phyloP scores from a whole-genome alignment of 2,113 vertebrate species.

The Tupaia chinensis region DNA sequence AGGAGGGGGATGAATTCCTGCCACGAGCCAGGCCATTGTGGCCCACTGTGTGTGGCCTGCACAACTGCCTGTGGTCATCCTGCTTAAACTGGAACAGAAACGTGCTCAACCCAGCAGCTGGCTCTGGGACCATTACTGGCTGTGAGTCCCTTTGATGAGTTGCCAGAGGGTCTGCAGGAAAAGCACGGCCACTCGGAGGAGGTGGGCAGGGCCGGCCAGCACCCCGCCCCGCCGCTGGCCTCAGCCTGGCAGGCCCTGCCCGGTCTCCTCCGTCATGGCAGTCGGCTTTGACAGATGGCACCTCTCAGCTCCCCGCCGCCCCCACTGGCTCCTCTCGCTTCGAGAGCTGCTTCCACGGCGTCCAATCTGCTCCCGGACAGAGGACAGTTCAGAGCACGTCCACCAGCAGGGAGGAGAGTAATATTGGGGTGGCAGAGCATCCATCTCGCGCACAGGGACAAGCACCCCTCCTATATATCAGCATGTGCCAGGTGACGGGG shows the following conservation, averaged over 20 bases:
- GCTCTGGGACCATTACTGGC: neutral
- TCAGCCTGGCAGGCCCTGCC: neutral
- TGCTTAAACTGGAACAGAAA: neutral
- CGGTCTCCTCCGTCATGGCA: neutral
- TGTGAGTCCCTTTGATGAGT: neutral
- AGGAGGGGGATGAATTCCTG: neutral
- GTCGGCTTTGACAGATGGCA: neutral
- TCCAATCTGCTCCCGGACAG: neutral
- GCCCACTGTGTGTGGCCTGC: fast-evolving
- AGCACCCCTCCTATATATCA: constrained; percentile 57
- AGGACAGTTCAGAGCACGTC: constrained; percentile 18
- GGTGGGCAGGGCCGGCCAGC: fast-evolving
- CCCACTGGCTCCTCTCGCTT: neutral
- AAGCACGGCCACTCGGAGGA: neutral
- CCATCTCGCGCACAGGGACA: constrained; percentile 34
- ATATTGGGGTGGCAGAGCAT: constrained; percentile 12
- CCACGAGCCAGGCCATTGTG: neutral
- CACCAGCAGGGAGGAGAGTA: neutral
- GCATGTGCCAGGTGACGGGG: constrained; percentile 50
- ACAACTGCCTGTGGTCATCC: fast-evolving
- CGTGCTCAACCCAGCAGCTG: neutral
- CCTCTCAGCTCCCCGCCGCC: neutral
- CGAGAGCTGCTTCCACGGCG: neutral
- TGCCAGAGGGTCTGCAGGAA: neutral
- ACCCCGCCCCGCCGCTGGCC: neutral